Evolutionary conservation across 2,113 vertebrate species (phyloP).

Genomic region (Eptesicus fuscus): DNA sequence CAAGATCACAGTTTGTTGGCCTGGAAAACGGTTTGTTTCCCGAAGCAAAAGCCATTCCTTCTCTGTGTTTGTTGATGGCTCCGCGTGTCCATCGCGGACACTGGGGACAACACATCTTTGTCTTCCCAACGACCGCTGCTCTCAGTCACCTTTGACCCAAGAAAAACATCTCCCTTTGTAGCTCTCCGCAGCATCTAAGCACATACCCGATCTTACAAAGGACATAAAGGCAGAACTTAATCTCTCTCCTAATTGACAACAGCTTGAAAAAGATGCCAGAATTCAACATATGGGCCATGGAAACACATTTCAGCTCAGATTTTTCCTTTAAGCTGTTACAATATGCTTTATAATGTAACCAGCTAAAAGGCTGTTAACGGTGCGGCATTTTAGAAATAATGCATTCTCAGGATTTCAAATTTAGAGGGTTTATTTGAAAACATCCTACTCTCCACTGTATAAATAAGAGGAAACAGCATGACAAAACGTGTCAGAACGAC

Average conservation of each 20-base stretch:
- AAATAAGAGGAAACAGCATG: conserved; percentile 71
- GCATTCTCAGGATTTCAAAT: conserved; percentile 69
- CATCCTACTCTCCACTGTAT: conserved; percentile 65
- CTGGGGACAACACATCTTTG: not conserved
- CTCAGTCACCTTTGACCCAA: not conserved
- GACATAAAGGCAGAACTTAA: conserved; percentile 56
- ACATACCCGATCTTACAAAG: not conserved
- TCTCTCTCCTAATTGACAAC: conserved; percentile 64
- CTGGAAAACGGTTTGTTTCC: conserved; percentile 74
- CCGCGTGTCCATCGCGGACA: not conserved
- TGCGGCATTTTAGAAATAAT: conserved; percentile 37
- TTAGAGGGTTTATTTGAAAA: conserved; percentile 74
- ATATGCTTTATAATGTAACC: conserved; percentile 66
- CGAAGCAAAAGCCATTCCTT: conserved; percentile 75
- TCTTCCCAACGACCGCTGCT: not conserved
- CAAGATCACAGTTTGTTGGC: conserved; percentile 77
- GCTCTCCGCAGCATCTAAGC: not conserved
- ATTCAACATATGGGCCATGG: conserved; percentile 71
- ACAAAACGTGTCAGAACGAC: conserved; percentile 73
- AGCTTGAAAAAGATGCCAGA: conserved; percentile 71
- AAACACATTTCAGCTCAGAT: conserved; percentile 55
- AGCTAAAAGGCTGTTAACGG: conserved; percentile 56
- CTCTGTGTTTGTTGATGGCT: conserved; percentile 66
- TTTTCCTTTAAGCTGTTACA: conserved; percentile 52
- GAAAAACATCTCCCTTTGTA: not conserved